Conservation (phyloP, 2,888 invertebrate species). For the Pristionchus entomophagus region DNA sequence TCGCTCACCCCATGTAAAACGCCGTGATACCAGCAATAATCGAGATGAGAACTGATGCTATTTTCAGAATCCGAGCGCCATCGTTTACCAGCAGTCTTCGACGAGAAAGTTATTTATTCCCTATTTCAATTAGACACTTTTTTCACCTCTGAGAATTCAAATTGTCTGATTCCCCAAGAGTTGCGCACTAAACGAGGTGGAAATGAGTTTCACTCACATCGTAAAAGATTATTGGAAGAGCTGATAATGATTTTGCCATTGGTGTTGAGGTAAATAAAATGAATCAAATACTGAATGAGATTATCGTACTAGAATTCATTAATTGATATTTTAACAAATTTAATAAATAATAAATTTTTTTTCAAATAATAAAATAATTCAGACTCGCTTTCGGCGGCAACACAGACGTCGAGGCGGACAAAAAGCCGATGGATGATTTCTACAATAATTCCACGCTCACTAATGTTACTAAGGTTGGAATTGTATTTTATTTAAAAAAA, state of each 20-base stretch:
- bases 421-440: conserved; percentile 66
- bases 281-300: neutral
- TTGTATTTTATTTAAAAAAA: neutral
- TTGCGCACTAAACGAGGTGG: neutral
- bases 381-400: conserved; percentile 67
- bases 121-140: neutral
- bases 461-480: conserved; percentile 52
- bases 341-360: neutral
- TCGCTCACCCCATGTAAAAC: no score
- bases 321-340: no score
- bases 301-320: neutral
- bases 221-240: neutral
- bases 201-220: neutral
- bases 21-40: no score
- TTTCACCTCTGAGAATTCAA: no score
- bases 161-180: neutral
- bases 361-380: no score
- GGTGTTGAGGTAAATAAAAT: no score
- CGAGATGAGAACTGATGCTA: no score
- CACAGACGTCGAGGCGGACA: conserved; percentile 55
- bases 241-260: no score
- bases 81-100: conserved; percentile 53
- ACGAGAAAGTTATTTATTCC: conserved; percentile 47
- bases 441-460: conserved; percentile 72
- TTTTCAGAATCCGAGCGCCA: conserved; percentile 19